Percentiles rank a stretch among this genome's conserved stretches.
These are phyloP conservation scores for Cliona cf. orientalis DNA, from an alignment of 37 sponge, comb jelly and placozoan species.

Conservation along the genomic window DNA sequence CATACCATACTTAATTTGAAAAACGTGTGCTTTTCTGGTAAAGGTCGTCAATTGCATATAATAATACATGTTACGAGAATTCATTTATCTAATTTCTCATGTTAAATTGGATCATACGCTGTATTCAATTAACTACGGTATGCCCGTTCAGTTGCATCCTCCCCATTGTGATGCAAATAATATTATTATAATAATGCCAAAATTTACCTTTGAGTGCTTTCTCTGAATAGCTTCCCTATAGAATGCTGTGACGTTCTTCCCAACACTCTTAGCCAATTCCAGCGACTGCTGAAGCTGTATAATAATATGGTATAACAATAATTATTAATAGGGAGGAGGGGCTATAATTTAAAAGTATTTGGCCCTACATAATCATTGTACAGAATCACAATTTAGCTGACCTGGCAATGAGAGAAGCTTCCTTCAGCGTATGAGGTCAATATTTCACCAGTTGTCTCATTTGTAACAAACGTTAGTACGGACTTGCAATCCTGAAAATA, in stretches of 20 bases:
- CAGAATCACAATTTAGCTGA: background rate
- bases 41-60: too few relatives aligned
- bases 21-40: too few relatives aligned
- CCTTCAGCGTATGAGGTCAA: slow-evolving; percentile 52
- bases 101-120: too few relatives aligned
- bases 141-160: background rate
- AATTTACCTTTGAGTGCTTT: slow-evolving; percentile 62
- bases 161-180: background rate
- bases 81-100: too few relatives aligned
- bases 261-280: slow-evolving; percentile 20
- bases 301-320: background rate
- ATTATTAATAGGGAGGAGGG: background rate
- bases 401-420: slow-evolving; percentile 48
- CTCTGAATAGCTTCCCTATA: slow-evolving; percentile 51
- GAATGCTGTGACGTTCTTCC: slow-evolving; percentile 33
- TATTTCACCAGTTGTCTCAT: slow-evolving; percentile 8
- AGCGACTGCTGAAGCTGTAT: slow-evolving; percentile 47
- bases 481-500: slow-evolving; percentile 8
- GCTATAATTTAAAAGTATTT: too few relatives aligned
- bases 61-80: too few relatives aligned
- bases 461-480: slow-evolving; percentile 36
- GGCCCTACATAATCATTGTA: background rate
- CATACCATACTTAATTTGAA: too few relatives aligned
- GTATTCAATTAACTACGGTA: too few relatives aligned
- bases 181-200: background rate